These are phyloP conservation scores for Siniperca undulata DNA, from an alignment of 2,797 vertebrate genomes.

Conservation along the genomic window DNA sequence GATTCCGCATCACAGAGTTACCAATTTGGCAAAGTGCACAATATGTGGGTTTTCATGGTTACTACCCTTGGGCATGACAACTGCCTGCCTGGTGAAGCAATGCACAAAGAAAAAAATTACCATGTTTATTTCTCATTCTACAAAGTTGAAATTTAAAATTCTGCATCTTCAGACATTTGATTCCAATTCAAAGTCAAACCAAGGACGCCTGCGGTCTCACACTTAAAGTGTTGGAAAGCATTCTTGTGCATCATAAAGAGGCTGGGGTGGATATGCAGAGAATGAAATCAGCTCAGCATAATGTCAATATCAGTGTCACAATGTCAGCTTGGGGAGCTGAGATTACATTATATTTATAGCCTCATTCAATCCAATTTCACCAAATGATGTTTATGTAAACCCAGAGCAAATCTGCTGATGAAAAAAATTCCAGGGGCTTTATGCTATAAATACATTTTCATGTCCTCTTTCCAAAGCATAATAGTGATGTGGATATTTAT, in stretches of 20 bases:
- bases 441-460: constrained; percentile 12
- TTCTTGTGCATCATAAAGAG: constrained; percentile 19
- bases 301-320: constrained; percentile 53
- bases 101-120: constrained; percentile 17
- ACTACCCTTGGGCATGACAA: constrained; percentile 54
- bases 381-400: constrained; percentile 35
- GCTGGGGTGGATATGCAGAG: constrained; percentile 25
- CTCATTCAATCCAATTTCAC: constrained; percentile 35
- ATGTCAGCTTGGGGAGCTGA: constrained; percentile 40
- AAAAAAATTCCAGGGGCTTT: constrained; percentile 8
- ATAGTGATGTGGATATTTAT: background rate
- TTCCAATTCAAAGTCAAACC: constrained; percentile 39
- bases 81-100: constrained; percentile 52
- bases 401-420: constrained; percentile 28
- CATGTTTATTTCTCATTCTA: constrained; percentile 25
- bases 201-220: constrained; percentile 38
- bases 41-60: constrained; percentile 70
- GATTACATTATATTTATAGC: constrained; percentile 53
- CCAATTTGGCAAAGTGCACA: constrained; percentile 64
- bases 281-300: constrained; percentile 53
- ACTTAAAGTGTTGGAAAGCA: constrained; percentile 35
- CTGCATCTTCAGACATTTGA: constrained; percentile 8
- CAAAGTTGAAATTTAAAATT: constrained; percentile 1
- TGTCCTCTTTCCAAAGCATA: constrained; percentile 7
- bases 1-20: constrained; percentile 71